Evolutionary conservation across 2,113 vertebrate species (phyloP).

Genomic region (Pedetes capensis): DNA sequence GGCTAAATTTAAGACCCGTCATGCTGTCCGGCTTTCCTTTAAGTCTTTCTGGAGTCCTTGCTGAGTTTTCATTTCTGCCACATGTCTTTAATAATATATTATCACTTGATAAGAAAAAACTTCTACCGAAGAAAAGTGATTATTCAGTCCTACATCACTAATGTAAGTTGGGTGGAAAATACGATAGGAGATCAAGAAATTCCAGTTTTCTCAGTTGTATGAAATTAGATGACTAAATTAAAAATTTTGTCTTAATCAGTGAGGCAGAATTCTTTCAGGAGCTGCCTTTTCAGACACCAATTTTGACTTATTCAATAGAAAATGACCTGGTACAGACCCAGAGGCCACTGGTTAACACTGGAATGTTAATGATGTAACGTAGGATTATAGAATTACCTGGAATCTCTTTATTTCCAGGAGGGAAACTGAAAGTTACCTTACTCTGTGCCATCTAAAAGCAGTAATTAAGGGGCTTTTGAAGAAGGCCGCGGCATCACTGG

Average conservation of each 20-base stretch:
- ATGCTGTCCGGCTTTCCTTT: background rate
- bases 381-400: background rate
- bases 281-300: background rate
- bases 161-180: constrained; percentile 41
- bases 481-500: background rate
- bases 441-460: background rate
- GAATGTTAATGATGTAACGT: background rate
- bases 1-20: background rate
- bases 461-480: background rate
- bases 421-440: background rate
- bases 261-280: background rate
- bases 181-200: background rate
- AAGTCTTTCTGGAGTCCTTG: background rate
- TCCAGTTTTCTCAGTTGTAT: background rate
- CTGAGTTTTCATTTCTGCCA: constrained; percentile 47
- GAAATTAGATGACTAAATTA: constrained; percentile 19
- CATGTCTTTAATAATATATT: constrained; percentile 48
- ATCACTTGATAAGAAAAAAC: constrained; percentile 25
- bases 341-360: background rate
- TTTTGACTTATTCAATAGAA: constrained; percentile 30
- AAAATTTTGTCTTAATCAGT: background rate
- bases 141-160: background rate
- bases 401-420: constrained; percentile 25
- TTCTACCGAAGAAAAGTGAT: constrained; percentile 35
- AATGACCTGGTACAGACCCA: background rate